Evolutionary conservation across 2,113 vertebrate species (phyloP).

Genomic region (Rhinoptilus africanus): DNA sequence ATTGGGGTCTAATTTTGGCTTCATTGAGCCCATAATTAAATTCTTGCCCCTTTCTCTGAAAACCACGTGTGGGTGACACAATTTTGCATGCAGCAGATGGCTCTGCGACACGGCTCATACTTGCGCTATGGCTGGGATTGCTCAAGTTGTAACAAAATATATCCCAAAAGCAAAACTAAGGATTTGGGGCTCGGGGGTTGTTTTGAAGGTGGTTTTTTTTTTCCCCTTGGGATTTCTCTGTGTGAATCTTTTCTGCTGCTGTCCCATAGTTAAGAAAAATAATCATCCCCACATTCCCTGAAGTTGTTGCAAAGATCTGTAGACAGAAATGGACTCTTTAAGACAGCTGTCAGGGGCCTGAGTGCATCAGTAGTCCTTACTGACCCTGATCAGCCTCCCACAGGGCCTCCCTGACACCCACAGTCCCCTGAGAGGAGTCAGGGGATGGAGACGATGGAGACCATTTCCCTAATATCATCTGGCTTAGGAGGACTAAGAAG

Average conservation of each 20-base stretch:
- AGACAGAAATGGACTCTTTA: neutral
- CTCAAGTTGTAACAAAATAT: neutral
- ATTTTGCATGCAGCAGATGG: neutral
- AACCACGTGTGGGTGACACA: neutral
- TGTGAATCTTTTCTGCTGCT: neutral
- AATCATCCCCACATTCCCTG: neutral
- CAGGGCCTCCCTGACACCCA: accelerated
- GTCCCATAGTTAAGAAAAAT: neutral
- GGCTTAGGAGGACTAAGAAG: neutral
- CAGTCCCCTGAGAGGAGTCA: neutral
- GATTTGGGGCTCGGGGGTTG: neutral
- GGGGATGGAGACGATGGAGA: neutral
- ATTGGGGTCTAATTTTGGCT: neutral
- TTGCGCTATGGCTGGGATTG: neutral
- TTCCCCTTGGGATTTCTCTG: neutral
- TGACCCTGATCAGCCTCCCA: neutral
- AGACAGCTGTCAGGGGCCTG: neutral
- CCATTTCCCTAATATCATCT: neutral
- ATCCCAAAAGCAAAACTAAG: neutral
- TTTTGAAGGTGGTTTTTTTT: neutral
- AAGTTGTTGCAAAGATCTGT: neutral
- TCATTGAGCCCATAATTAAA: neutral
- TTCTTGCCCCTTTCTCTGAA: neutral
- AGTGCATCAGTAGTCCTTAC: neutral
- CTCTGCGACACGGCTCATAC: neutral